phyloP scores from a whole-genome alignment of 2,113 vertebrate genomes.

The Ptyas mucosa region DNA sequence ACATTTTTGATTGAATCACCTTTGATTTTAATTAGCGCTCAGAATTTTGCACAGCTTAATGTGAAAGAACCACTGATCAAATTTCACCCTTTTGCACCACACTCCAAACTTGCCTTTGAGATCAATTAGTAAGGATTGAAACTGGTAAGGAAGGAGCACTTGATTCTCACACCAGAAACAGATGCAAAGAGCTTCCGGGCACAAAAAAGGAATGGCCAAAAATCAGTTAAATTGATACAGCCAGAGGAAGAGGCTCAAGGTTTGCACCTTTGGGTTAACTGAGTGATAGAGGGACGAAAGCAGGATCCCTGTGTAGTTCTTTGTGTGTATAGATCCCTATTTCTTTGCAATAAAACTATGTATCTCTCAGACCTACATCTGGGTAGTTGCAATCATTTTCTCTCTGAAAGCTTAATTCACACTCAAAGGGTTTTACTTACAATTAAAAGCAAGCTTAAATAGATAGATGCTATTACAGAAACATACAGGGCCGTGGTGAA shows the following conservation, averaged over 20 bases:
- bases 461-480: not conserved
- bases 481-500: not conserved
- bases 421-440: not conserved
- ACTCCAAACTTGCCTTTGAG: not conserved
- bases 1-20: not conserved
- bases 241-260: not conserved
- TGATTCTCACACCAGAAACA: not conserved
- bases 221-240: not conserved
- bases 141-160: not conserved
- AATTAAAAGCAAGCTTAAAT: not conserved
- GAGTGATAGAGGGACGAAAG: not conserved
- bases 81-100: not conserved
- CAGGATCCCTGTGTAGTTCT: not conserved
- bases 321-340: not conserved
- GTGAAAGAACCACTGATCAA: not conserved
- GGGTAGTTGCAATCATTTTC: not conserved
- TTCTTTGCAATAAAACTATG: not conserved
- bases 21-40: not conserved
- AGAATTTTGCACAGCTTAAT: not conserved
- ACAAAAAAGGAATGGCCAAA: not conserved
- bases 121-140: not conserved
- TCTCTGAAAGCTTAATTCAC: not conserved
- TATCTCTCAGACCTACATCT: not conserved
- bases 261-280: not conserved
- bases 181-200: not conserved